These are phyloP conservation scores for Puffinus mauretanicus DNA, from an alignment of 2,113 vertebrate genomes.

Conservation along the genomic window DNA sequence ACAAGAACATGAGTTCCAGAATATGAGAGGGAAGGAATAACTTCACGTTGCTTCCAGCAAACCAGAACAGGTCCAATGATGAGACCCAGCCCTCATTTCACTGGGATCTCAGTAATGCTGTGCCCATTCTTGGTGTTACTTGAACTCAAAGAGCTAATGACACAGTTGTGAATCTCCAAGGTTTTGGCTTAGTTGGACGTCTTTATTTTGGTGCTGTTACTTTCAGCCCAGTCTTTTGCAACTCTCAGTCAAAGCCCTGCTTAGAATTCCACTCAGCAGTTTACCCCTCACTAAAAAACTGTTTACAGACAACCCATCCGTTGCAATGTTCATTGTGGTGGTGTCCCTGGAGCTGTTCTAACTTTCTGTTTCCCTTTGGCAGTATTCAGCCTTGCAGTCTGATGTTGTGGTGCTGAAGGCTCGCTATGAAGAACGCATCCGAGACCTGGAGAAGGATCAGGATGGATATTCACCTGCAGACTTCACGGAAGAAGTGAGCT, in stretches of 20 bases:
- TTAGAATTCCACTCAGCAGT: neutral
- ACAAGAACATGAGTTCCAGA: neutral
- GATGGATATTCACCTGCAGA: slow-evolving; percentile 19
- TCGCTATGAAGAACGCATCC: slow-evolving; percentile 62
- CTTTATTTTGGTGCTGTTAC: neutral
- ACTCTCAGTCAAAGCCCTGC: neutral
- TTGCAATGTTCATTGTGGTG: fast-evolving
- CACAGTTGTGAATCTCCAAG: neutral
- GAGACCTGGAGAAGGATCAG: slow-evolving; percentile 59
- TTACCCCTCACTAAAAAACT: neutral
- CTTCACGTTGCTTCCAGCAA: neutral
- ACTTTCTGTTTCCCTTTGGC: neutral
- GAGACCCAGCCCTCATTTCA: neutral
- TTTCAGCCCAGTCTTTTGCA: neutral
- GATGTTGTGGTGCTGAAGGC: slow-evolving; percentile 72
- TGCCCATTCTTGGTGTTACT: neutral
- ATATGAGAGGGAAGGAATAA: neutral
- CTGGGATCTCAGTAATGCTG: neutral
- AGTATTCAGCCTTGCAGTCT: slow-evolving; percentile 70
- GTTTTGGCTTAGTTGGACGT: neutral
- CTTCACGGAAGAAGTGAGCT: slow-evolving; percentile 83
- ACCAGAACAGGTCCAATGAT: neutral
- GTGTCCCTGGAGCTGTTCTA: neutral
- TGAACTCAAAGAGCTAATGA: neutral
- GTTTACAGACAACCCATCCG: fast-evolving